Evolutionary conservation across 1,140 invertebrate species (phyloP).

Genomic region (Nasonia longicornis): DNA sequence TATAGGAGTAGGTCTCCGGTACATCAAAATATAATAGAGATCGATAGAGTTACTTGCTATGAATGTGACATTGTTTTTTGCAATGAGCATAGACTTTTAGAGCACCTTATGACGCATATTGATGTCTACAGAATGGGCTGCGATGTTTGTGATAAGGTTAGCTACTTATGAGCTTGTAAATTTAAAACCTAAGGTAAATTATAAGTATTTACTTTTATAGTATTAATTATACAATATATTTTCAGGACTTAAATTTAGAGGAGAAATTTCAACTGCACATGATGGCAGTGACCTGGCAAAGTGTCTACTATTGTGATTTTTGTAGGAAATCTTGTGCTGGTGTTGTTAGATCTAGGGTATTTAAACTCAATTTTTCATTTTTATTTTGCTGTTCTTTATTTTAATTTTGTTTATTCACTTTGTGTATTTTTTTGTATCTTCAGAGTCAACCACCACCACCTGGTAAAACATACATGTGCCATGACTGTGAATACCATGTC

Average conservation of each 20-base stretch:
- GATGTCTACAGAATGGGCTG: slow-evolving; percentile 47
- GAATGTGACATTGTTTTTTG: slow-evolving; percentile 47
- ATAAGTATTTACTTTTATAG: neutral
- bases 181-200: neutral
- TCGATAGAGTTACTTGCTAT: slow-evolving; percentile 46
- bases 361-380: neutral
- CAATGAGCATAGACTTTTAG: slow-evolving; percentile 45
- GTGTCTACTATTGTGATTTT: slow-evolving; percentile 48
- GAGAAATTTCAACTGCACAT: slow-evolving; percentile 49
- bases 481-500: slow-evolving; percentile 46
- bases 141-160: slow-evolving; percentile 47
- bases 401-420: neutral
- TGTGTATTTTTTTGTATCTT: slow-evolving; percentile 5
- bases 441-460: slow-evolving; percentile 45
- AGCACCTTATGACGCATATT: slow-evolving; percentile 48
- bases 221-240: neutral
- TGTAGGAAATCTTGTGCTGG: slow-evolving; percentile 50
- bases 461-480: slow-evolving; percentile 48
- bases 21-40: slow-evolving; percentile 32
- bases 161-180: neutral
- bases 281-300: slow-evolving; percentile 49
- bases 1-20: slow-evolving; percentile 28
- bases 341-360: slow-evolving; percentile 49
- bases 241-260: slow-evolving; percentile 48
- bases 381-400: neutral